A percentile compares a stretch with the other conserved stretches of the same genome.
These are phyloP conservation scores for Periparus ater DNA, from an alignment of 2,797 vertebrate genomes.

Conservation along the genomic window DNA sequence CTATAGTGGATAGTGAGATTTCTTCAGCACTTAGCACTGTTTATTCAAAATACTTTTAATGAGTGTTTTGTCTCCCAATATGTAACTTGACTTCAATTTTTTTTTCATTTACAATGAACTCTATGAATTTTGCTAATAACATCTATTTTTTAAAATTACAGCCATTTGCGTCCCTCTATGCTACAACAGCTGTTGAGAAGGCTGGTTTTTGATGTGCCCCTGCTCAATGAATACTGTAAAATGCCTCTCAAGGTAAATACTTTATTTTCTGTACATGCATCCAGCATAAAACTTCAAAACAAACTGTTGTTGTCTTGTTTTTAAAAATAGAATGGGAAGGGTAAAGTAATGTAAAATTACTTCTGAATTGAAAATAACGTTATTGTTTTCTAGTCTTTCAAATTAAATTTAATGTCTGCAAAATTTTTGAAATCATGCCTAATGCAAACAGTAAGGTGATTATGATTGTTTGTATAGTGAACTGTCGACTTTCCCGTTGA, in stretches of 20 bases:
- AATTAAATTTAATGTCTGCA: not conserved
- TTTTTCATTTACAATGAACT: not conserved
- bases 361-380: not conserved
- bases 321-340: not conserved
- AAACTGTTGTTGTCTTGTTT: not conserved
- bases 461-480: not conserved
- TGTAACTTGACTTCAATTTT: not conserved
- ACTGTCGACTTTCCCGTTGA: not conserved
- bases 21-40: not conserved
- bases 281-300: not conserved
- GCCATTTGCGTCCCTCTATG: conserved; percentile 95
- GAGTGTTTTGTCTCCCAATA: not conserved
- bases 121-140: not conserved
- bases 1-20: not conserved
- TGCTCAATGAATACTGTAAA: conserved; percentile 97
- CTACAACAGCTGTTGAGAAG: conserved; percentile 93
- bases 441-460: not conserved
- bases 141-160: conserved; percentile 54
- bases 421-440: not conserved
- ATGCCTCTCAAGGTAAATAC: conserved; percentile 94
- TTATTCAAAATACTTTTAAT: not conserved
- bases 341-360: not conserved
- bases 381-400: not conserved
- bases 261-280: not conserved
- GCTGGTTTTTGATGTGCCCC: conserved; percentile 96